Evolutionary conservation across 1,140 invertebrate species (phyloP), one percentile per base, ranked within the genome.

Genomic region (Drosophila willistoni): DNA sequence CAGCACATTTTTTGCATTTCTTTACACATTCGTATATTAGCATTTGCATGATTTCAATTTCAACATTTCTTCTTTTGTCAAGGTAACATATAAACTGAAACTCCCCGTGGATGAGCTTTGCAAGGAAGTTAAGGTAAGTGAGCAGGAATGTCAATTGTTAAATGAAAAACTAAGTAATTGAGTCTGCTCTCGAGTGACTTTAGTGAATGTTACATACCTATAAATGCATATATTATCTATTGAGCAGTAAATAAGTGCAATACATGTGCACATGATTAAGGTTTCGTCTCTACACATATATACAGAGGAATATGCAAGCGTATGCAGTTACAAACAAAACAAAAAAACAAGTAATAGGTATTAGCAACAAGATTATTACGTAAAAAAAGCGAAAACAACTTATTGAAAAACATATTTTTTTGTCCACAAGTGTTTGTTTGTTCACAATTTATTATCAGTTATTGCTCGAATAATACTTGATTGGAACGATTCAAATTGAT

Each of bases 91-190:
- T 72, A 97, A 96, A 87, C 95, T 96, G 17, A 98, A 98, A 90
- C 93, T 99, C 64, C 93, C 95, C 0, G 96, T 96, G 90, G 96
- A 97, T 6, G 95, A 98, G 87, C 94, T 99, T 1, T 94, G 98
- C 4, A 92, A 95, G 79, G 97, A 98, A 94, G 95, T 99, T 51
- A 94, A 96, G 93, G 98, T 98, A 94, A 94, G 93, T 93, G 74
- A 29, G 29, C 9, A 12, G 55, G 42, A 69, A 44, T 39, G 66
- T 12, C 39, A 19, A 12, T 62, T 33, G 42, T 25, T 44, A 10
- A 62, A 29, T 47, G 19, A 14, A 19, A 29, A n/a, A 29, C 36
- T 63, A 47, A 42, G 34, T 44, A 63, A 25, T 42, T 63, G 7
- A 42, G 9, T 51, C 17, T 19, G 10, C 44, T 51, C 44, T 51